phyloP scores from a whole-genome alignment of 30 jellyfish, hydroid and myxozoan genomes.

The Haliclystus octoradiatus region DNA sequence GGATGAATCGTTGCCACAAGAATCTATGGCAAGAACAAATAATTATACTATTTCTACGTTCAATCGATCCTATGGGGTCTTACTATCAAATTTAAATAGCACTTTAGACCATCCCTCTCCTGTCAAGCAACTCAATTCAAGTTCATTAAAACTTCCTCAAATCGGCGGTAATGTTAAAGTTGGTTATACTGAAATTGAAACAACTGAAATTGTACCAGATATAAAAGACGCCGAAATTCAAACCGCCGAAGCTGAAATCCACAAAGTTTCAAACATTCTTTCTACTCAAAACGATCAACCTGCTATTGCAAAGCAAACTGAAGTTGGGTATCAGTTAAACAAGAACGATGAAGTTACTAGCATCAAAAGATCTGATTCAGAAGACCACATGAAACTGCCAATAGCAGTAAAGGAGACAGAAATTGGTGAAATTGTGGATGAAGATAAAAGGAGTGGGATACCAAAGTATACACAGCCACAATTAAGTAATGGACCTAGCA shows the following conservation, averaged over 20 bases:
- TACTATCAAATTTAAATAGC: too few relatives aligned
- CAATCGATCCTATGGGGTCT: too few relatives aligned
- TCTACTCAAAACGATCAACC: background rate
- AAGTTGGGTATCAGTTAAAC: background rate
- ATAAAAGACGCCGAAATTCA: background rate
- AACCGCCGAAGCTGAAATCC: background rate
- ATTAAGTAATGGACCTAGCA: too few relatives aligned
- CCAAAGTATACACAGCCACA: too few relatives aligned
- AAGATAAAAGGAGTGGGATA: slow-evolving; percentile 16
- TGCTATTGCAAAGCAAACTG: background rate
- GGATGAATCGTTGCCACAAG: too few relatives aligned
- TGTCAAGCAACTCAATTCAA: too few relatives aligned
- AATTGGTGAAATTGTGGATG: slow-evolving; percentile 26
- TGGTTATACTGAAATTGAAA: background rate
- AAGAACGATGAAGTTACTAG: background rate
- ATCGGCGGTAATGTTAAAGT: too few relatives aligned
- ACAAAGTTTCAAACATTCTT: background rate
- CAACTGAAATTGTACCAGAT: background rate
- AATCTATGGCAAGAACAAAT: too few relatives aligned
- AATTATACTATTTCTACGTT: too few relatives aligned
- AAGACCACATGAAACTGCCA: background rate
- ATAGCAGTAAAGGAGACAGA: background rate
- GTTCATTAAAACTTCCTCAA: too few relatives aligned
- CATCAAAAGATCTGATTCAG: too few relatives aligned
- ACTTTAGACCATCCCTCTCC: too few relatives aligned